These are phyloP conservation scores for Microplitis mediator DNA, from an alignment of 1,140 invertebrate species.

Conservation along the genomic window DNA sequence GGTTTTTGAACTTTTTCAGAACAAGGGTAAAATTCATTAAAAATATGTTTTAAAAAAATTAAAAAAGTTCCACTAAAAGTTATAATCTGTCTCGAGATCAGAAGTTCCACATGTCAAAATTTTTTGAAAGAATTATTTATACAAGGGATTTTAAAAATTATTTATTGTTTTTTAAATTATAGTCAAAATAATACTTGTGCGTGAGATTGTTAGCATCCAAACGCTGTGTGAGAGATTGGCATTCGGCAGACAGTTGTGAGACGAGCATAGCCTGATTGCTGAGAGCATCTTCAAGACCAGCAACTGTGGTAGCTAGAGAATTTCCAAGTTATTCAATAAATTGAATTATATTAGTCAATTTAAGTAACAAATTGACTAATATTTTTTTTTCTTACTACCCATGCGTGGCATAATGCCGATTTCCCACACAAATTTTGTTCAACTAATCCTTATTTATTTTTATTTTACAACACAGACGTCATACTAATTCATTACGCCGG, in stretches of 20 bases:
- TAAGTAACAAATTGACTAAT: conserved; percentile 44
- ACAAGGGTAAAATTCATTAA: no score
- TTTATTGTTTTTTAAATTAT: conserved; percentile 41
- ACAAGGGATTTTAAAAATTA: no score
- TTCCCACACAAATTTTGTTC: conserved; percentile 52
- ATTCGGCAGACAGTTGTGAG: conserved; percentile 84
- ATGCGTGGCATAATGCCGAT: conserved; percentile 60
- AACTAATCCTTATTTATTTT: conserved; percentile 58
- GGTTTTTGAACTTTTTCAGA: no score
- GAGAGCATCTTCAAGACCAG: conserved; percentile 83
- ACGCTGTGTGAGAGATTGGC: conserved; percentile 82
- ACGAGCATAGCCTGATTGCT: conserved; percentile 85
- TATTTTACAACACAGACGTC: no score
- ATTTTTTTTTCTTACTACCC: conserved; percentile 41
- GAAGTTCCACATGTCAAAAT: no score
- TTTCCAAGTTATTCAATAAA: conserved; percentile 27
- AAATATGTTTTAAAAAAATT: no score
- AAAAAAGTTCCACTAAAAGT: no score
- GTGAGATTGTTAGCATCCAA: conserved; percentile 81
- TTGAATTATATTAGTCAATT: conserved; percentile 50
- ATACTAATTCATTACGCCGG: conserved; percentile 14
- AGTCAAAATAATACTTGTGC: conserved; percentile 73
- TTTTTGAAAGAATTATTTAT: no score
- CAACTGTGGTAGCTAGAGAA: conserved; percentile 79
- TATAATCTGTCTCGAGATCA: no score